Evolutionary conservation across 2,113 vertebrate species (phyloP).

Genomic region (Oncorhynchus keta): DNA sequence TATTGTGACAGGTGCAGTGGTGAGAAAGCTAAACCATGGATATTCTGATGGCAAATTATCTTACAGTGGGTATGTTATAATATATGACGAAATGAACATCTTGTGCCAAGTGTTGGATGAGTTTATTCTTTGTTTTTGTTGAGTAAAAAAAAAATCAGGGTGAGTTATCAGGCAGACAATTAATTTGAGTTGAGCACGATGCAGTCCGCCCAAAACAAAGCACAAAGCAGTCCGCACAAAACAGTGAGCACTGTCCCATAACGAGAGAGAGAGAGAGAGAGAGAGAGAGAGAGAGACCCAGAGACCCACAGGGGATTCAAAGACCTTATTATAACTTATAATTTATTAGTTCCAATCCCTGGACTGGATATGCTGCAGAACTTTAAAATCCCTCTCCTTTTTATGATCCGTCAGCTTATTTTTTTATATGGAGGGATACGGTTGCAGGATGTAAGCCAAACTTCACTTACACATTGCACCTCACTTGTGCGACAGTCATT

Average conservation of each 20-base stretch:
- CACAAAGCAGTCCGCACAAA: slow-evolving; percentile 42
- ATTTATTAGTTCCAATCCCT: slow-evolving; percentile 44
- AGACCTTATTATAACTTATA: slow-evolving; percentile 46
- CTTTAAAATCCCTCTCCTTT: slow-evolving; percentile 51
- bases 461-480: slow-evolving; percentile 14
- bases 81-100: too few relatives aligned
- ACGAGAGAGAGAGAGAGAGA: background rate
- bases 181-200: slow-evolving; percentile 47
- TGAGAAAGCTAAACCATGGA: background rate
- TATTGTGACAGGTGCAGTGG: background rate
- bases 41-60: background rate
- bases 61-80: background rate
- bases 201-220: slow-evolving; percentile 42
- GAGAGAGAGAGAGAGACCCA: slow-evolving; percentile 6
- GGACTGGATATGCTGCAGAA: slow-evolving; percentile 44
- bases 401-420: slow-evolving; percentile 64
- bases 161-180: too few relatives aligned
- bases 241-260: slow-evolving; percentile 35
- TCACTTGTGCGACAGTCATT: background rate
- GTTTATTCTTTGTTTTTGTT: too few relatives aligned
- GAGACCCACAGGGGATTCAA: slow-evolving; percentile 29
- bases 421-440: slow-evolving; percentile 31
- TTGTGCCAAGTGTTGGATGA: too few relatives aligned
- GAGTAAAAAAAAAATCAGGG: too few relatives aligned
- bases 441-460: slow-evolving; percentile 25